These are phyloP conservation scores for Glaucomys volans DNA, from an alignment of 2,113 vertebrate species.

Conservation along the genomic window DNA sequence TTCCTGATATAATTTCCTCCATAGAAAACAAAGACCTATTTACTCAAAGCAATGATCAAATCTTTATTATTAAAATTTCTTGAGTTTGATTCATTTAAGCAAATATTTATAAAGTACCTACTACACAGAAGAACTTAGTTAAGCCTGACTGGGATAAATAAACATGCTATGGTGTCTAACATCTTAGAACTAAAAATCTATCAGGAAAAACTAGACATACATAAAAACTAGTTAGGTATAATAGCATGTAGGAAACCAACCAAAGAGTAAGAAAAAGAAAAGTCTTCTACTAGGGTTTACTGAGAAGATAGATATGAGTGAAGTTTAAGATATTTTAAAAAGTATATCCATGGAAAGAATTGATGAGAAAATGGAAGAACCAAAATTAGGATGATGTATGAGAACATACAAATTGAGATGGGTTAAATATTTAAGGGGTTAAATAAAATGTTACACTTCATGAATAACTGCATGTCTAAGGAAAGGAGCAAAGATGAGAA, in stretches of 20 bases:
- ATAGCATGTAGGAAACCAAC: background rate
- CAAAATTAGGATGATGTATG: background rate
- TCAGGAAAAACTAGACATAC: background rate
- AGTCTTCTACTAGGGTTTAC: background rate
- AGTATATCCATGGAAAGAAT: background rate
- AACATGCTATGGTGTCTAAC: background rate
- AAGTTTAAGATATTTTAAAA: background rate
- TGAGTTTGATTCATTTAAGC: background rate
- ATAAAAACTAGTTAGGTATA: background rate
- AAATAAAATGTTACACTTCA: background rate
- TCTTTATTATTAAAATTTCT: background rate
- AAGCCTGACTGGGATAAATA: background rate
- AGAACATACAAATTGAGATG: background rate
- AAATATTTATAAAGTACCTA: background rate
- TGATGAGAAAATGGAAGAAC: background rate
- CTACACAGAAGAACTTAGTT: background rate
- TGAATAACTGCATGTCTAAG: background rate
- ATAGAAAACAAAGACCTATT: constrained; percentile 2
- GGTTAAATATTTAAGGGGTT: background rate
- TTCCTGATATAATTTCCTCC: background rate
- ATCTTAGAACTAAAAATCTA: background rate
- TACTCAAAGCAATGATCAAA: background rate
- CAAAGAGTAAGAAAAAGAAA: background rate
- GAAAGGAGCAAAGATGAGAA: background rate
- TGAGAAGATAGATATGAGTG: background rate